Base-by-base conservation (phyloP, 2,888 invertebrate genomes). In the Hypselothyrea guttata region DNA sequence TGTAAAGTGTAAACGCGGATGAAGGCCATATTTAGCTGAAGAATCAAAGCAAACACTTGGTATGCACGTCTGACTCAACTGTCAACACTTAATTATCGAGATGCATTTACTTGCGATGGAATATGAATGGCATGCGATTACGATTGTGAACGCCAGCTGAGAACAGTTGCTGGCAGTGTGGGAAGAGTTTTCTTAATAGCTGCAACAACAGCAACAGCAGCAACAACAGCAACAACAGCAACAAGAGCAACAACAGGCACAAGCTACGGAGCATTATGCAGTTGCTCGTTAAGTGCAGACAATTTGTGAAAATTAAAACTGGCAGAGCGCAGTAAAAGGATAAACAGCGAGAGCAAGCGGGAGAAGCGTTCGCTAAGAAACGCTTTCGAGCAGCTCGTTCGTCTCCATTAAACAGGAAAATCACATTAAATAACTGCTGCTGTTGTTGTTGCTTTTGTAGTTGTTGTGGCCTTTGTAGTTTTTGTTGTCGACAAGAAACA, bases 251-350 rank as follows among this genome's bases (percentile, higher is more conserved):
- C 3, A n/a, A 47, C 9, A 9, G 16, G 9, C 11, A 15, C 18
- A 31, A 47, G 41, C 18, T n/a, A n/a, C n/a, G n/a, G n/a, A n/a
- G 22, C 22, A 37, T 34, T 28, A 31, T 7, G 44, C 62, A 64
- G 40, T 28, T 31, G 28, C 1, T 9, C 16, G 22, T 22, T 51
- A 51, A 58, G 54, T 41, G 64, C 59, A 38, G 40, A 60, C 55
- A 67, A 57, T 57, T 62, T 67, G 63, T 42, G 57, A 48, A 65
- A 69, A 70, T 57, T 48, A 70, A 67, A 64, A 69, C 46, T 49
- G 58, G 48, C 70, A 64, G 57, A 42, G 42, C 13, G 11, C 48
- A 28, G 38, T 7, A n/a, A 48, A 33, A 18, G 27, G 8, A 41
- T 30, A 22, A 15, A 8, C 7, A 0, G 13, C 4, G 4, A 1